These are phyloP conservation scores for Meiosimyza decipiens DNA, from an alignment of 2,888 invertebrate species.

Conservation along the genomic window DNA sequence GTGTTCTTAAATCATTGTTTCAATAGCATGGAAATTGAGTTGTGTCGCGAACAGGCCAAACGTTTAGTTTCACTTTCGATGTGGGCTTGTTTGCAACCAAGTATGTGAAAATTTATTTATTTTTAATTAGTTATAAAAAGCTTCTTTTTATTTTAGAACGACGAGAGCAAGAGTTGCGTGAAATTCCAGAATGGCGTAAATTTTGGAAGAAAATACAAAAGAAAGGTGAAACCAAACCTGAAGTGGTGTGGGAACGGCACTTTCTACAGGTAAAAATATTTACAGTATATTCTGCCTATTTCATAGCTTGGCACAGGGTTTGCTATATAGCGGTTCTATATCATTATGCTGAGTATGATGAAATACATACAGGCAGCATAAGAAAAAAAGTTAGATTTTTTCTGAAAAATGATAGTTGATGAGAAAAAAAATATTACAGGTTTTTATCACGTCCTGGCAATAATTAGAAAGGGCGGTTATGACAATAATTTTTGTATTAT, in stretches of 20 bases:
- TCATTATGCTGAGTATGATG: too few species aligned
- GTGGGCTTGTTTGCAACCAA: conserved; percentile 90
- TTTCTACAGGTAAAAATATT: conserved; percentile 74
- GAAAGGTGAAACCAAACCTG: conserved; percentile 76
- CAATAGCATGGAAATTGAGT: conserved; percentile 95
- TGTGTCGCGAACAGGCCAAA: conserved; percentile 93
- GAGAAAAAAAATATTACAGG: too few species aligned
- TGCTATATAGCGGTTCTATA: too few species aligned
- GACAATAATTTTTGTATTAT: too few species aligned
- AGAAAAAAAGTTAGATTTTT: too few species aligned
- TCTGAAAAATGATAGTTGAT: too few species aligned
- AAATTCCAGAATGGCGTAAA: conserved; percentile 89
- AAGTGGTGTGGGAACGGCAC: conserved; percentile 84
- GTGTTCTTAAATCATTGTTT: conserved; percentile 96
- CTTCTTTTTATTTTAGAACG: conserved; percentile 71
- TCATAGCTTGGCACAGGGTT: too few species aligned
- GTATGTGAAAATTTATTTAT: conserved; percentile 65
- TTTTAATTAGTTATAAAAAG: not conserved
- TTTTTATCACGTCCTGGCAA: too few species aligned
- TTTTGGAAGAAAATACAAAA: conserved; percentile 92
- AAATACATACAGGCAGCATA: too few species aligned
- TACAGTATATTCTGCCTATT: too few species aligned
- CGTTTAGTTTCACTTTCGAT: conserved; percentile 91
- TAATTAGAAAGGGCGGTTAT: too few species aligned
- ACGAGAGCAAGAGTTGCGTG: conserved; percentile 86